Conservation (phyloP, 2,797 vertebrate genomes). For the Pseudotriccus pelzelni region DNA sequence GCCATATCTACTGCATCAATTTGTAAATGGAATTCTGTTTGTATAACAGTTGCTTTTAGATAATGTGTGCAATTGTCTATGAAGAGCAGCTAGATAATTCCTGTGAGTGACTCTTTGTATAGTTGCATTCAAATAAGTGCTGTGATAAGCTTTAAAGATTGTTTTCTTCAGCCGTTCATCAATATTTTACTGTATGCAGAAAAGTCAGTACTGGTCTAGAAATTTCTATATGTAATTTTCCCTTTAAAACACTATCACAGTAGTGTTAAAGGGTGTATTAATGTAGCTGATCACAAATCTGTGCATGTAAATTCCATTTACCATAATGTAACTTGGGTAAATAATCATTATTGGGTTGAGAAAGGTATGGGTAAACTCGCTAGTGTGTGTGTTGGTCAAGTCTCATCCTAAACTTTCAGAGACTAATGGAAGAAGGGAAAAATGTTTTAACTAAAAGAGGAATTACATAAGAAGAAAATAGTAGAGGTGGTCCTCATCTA, state of each 20-base stretch:
- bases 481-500: neutral
- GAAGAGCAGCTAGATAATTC: constrained; percentile 64
- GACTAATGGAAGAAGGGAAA: neutral
- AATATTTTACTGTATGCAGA: constrained; percentile 49
- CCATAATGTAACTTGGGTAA: neutral
- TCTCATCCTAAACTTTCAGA: neutral
- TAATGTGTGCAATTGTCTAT: constrained; percentile 72
- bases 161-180: constrained; percentile 48
- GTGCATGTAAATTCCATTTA: neutral
- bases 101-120: constrained; percentile 35
- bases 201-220: neutral
- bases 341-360: neutral
- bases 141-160: constrained; percentile 47
- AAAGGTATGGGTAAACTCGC: neutral
- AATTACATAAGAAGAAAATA: neutral
- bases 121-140: constrained; percentile 55
- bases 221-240: constrained; percentile 18
- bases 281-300: neutral
- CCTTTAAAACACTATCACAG: neutral
- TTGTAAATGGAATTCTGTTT: constrained; percentile 55
- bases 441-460: neutral
- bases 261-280: neutral
- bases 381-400: fast-evolving
- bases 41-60: constrained; percentile 48
- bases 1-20: constrained; percentile 39